Evolutionary conservation across 2,888 invertebrate species (phyloP).

Genomic region (Callimorpha dominula): DNA sequence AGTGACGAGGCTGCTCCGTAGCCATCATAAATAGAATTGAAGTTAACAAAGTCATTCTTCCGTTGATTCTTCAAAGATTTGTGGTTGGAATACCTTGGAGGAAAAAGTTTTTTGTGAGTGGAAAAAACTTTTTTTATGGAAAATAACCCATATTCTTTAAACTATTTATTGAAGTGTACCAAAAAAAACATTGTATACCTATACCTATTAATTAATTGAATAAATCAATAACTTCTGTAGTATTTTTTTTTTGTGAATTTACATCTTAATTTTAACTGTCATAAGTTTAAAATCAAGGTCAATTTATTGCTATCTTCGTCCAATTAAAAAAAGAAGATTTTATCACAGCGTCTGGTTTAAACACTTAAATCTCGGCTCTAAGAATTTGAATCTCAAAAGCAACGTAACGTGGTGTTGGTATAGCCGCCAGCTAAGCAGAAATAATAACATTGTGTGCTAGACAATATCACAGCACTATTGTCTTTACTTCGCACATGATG

Average conservation of each 20-base stretch:
- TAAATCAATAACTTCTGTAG: not conserved
- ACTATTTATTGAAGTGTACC: not conserved
- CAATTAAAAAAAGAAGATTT: not conserved
- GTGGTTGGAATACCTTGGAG: not conserved
- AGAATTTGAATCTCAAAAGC: constrained; percentile 15
- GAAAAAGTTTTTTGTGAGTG: not conserved
- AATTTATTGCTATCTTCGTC: not conserved
- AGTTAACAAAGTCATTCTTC: constrained; percentile 8
- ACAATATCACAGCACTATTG: constrained; percentile 18
- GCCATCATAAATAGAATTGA: not conserved
- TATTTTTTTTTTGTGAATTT: not conserved
- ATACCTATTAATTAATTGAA: not conserved
- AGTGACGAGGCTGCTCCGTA: not conserved
- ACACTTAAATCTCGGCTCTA: constrained; percentile 6
- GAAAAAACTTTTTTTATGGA: no score
- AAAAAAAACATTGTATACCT: not conserved
- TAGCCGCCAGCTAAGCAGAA: constrained; percentile 22
- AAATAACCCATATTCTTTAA: no score
- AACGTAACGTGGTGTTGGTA: constrained; percentile 15
- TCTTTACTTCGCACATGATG: constrained; percentile 28
- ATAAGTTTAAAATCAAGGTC: not conserved
- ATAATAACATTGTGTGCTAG: constrained; percentile 22
- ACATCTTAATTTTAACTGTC: not conserved
- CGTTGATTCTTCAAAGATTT: constrained; percentile 3
- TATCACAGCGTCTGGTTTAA: not conserved